Base-by-base conservation (phyloP, 2,888 invertebrate genomes). In the Nomada fabriciana region DNA sequence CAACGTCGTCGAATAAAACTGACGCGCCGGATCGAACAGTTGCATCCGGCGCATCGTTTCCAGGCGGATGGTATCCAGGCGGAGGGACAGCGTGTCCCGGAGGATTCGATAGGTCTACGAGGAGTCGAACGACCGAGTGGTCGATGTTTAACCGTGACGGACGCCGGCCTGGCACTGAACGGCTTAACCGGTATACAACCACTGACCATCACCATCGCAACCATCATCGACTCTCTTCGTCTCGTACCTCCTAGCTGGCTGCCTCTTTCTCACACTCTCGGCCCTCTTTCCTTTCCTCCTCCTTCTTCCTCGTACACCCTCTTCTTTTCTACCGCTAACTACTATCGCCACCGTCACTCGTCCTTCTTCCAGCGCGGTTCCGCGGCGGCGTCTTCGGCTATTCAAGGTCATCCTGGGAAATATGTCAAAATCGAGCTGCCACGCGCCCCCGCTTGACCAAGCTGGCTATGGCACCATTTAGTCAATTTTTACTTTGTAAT, bases 381-480 rank as follows among this genome's bases (percentile, higher is more conserved):
- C 73, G 71, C 47, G 63, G 60, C 65, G 57, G 53, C 64, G 88
- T 83, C 88, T 89, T 89, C 86, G 83, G 82, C 65, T 87, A 89
- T 91, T 91, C 92, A 92, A 92, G 91, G 92, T 91, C 92, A 90
- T 81, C 85, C 85, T 86, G 86, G 89, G 88, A 90, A 90, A 90
- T 89, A 81, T 88, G 89, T 88, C 89, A 87, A 91, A 90, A 91
- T 88, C 89, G 85, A 88, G 65, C 76, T 73, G 80, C 76, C 83
- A 74, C 76, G 80, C 75, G 76, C 75, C 52, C 2, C 65, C 53
- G 68, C 5, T 36, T 36, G 36, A 7, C 7, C 7, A 7, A 7
- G 36, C 36, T 7, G 29, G 29, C 7, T 5, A 36, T 1, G 36
- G 36, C 0, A 36, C 7, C 0, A 36, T 36, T 36, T 36, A 0